Percentiles rank a stretch among this genome's conserved stretches.
Conservation (phyloP, 1,140 invertebrate species). For the Pomacea maculata region DNA sequence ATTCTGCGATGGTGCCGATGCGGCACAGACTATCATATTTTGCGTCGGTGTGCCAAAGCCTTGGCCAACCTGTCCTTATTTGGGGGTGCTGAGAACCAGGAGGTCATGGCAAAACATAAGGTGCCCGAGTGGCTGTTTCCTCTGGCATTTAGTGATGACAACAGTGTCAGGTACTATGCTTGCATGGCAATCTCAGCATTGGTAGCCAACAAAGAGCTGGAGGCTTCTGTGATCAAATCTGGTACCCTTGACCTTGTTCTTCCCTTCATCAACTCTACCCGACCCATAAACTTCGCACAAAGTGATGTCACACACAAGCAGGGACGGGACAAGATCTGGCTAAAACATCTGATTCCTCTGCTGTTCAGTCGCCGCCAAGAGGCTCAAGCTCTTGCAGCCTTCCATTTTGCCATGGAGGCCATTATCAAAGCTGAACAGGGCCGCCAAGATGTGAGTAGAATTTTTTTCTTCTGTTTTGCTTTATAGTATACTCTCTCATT, state of each 20-base stretch:
- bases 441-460: conserved; percentile 76
- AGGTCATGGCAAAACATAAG: conserved; percentile 92
- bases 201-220: conserved; percentile 98
- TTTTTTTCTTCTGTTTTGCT: background rate
- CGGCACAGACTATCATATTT: conserved; percentile 83
- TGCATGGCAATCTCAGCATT: conserved; percentile 96
- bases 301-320: conserved; percentile 89
- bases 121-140: conserved; percentile 98
- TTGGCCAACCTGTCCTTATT: conserved; percentile 96
- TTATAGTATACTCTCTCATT: background rate
- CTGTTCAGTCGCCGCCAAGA: conserved; percentile 94
- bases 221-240: conserved; percentile 93
- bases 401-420: conserved; percentile 99
- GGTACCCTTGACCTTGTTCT: conserved; percentile 95
- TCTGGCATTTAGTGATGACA: conserved; percentile 94
- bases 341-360: conserved; percentile 92
- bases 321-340: conserved; percentile 96
- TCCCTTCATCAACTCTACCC: conserved; percentile 93
- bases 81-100: conserved; percentile 95
- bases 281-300: conserved; percentile 93
- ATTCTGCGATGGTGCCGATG: conserved; percentile 91
- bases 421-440: conserved; percentile 97
- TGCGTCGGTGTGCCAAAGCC: conserved; percentile 94
- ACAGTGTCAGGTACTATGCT: conserved; percentile 93
- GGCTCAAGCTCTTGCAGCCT: conserved; percentile 94